Evolutionary conservation across 2,797 vertebrate genomes (phyloP).

Genomic region (Acestrorhynchus altus): DNA sequence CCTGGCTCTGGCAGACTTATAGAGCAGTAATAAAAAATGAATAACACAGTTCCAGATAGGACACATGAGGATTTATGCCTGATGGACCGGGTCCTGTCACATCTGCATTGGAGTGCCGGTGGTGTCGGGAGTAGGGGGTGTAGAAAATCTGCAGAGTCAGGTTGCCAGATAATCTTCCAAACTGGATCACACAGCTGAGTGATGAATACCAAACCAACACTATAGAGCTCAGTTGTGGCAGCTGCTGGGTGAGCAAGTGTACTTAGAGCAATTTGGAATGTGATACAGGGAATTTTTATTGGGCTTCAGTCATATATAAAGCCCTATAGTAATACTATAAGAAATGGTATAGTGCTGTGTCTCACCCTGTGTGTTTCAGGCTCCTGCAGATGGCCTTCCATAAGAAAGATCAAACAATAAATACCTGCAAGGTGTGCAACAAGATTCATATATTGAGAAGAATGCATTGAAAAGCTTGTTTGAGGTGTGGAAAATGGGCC

Average conservation of each 20-base stretch:
- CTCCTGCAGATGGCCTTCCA: no score
- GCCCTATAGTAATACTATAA: background rate
- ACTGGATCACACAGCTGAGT: slow-evolving; percentile 25
- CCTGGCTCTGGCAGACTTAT: slow-evolving; percentile 60
- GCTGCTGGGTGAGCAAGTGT: slow-evolving; percentile 12
- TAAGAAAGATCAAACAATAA: no score
- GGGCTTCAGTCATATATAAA: background rate
- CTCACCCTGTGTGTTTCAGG: no score
- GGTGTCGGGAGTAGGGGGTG: slow-evolving; percentile 41
- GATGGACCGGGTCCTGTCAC: slow-evolving; percentile 41
- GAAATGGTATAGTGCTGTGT: background rate
- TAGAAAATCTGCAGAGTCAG: slow-evolving; percentile 33
- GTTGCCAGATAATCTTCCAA: slow-evolving; percentile 44
- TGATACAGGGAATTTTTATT: slow-evolving; percentile 6
- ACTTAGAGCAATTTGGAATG: slow-evolving; percentile 30
- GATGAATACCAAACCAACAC: slow-evolving; percentile 34
- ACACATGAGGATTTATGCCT: slow-evolving; percentile 67
- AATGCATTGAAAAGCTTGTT: no score
- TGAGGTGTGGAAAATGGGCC: no score
- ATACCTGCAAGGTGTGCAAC: no score
- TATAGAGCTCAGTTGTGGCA: background rate
- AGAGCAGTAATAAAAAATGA: slow-evolving; percentile 68
- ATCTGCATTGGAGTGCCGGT: slow-evolving; percentile 55
- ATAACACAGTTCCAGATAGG: slow-evolving; percentile 65
- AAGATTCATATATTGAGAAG: no score